These are phyloP conservation scores for Pachyseris speciosa DNA, from an alignment of 64 coral and sea anemone genomes.

Conservation along the genomic window DNA sequence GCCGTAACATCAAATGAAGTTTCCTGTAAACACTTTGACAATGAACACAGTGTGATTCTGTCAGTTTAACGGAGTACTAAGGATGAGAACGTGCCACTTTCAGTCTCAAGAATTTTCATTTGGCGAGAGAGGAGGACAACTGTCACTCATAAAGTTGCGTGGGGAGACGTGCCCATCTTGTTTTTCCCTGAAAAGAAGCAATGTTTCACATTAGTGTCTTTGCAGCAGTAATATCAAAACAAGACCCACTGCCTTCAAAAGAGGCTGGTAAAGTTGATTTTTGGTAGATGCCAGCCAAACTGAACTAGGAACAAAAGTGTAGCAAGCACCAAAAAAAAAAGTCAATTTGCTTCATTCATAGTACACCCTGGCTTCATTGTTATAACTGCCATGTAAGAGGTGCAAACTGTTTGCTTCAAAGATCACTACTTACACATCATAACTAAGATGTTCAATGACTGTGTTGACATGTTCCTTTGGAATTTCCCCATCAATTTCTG, in stretches of 20 bases:
- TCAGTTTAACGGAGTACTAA: not conserved
- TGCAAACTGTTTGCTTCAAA: not conserved
- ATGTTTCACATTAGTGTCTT: not conserved
- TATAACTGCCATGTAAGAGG: not conserved
- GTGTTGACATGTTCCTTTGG: slow-evolving; percentile 92
- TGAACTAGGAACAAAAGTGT: too few relatives aligned
- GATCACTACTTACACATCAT: slow-evolving; percentile 92
- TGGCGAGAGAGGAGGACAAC: slow-evolving; percentile 85
- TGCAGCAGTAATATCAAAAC: too few relatives aligned
- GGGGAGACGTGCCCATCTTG: slow-evolving; percentile 97
- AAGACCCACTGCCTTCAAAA: too few relatives aligned
- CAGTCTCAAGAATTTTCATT: slow-evolving; percentile 10
- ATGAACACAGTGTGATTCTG: not conserved
- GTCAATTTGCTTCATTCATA: too few relatives aligned
- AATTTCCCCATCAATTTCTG: slow-evolving; percentile 95
- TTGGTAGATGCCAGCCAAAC: too few relatives aligned
- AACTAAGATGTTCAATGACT: slow-evolving; percentile 92
- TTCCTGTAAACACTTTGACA: not conserved
- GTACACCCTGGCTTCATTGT: too few relatives aligned
- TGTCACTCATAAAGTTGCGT: slow-evolving; percentile 94
- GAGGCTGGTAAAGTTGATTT: too few relatives aligned
- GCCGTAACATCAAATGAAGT: not conserved
- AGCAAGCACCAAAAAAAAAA: too few relatives aligned
- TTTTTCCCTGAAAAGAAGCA: slow-evolving; percentile 88
- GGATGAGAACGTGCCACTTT: not conserved